These are phyloP conservation scores for Neostethus bicornis DNA, from an alignment of 2,797 vertebrate genomes.

Conservation along the genomic window DNA sequence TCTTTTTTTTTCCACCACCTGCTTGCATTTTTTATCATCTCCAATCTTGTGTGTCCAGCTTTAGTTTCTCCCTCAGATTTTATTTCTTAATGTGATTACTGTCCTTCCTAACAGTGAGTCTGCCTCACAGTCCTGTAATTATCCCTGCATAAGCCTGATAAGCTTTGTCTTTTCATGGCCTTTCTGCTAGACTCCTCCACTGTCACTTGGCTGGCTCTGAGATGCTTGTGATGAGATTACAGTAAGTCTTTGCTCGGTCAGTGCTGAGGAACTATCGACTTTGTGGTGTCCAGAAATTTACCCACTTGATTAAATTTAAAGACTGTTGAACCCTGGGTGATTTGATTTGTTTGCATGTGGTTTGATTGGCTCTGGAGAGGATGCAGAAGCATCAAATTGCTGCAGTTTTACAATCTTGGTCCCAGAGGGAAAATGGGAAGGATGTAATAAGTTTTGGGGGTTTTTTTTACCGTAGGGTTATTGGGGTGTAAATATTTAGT, in stretches of 20 bases:
- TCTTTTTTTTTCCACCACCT: slow-evolving; percentile 32
- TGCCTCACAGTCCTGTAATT: slow-evolving; percentile 63
- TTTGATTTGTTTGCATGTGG: slow-evolving; percentile 48
- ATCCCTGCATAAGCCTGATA: slow-evolving; percentile 57
- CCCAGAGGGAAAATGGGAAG: neutral
- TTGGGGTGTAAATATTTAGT: neutral
- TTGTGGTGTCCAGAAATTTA: slow-evolving; percentile 49
- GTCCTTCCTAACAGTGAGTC: slow-evolving; percentile 42
- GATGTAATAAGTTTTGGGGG: neutral
- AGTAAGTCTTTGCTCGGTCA: slow-evolving; percentile 22
- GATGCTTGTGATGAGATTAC: slow-evolving; percentile 55
- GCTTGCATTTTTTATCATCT: slow-evolving; percentile 62
- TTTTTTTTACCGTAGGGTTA: neutral
- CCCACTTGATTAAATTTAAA: slow-evolving; percentile 72
- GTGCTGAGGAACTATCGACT: slow-evolving; percentile 34
- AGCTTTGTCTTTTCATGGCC: slow-evolving; percentile 37
- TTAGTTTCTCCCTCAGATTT: slow-evolving; percentile 34
- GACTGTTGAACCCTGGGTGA: slow-evolving; percentile 48
- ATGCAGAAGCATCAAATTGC: slow-evolving; percentile 15
- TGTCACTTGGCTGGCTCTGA: slow-evolving; percentile 45
- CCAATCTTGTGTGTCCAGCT: slow-evolving; percentile 47
- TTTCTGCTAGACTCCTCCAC: slow-evolving; percentile 22
- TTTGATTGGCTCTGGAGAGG: slow-evolving; percentile 13
- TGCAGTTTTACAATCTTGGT: neutral
- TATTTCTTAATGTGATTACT: slow-evolving; percentile 50